Conservation (phyloP, 2,113 vertebrate species). For the Neomonachus schauinslandi region DNA sequence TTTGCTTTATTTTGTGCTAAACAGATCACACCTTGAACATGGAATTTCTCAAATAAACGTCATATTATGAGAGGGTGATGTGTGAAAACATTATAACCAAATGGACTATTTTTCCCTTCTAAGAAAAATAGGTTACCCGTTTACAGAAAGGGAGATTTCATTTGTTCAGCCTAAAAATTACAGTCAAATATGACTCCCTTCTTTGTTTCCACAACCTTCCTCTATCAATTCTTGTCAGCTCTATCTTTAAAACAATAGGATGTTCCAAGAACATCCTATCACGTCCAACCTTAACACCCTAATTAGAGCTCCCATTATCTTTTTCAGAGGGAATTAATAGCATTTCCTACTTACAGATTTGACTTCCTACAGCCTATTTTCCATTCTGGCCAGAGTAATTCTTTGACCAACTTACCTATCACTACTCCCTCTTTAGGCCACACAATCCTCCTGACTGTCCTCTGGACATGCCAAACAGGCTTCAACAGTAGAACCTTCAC, state of each 20-base stretch:
- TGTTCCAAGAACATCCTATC: too few relatives aligned
- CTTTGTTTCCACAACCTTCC: not conserved
- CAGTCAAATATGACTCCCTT: not conserved
- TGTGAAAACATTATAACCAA: not conserved
- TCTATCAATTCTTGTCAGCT: not conserved
- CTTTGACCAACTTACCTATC: not conserved
- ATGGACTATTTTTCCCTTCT: not conserved
- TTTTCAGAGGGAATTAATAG: not conserved
- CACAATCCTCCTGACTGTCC: too few relatives aligned
- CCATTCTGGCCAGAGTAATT: not conserved
- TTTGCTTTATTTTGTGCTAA: not conserved
- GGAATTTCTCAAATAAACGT: not conserved
- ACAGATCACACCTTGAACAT: not conserved
- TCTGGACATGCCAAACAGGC: not conserved
- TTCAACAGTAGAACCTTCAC: not conserved
- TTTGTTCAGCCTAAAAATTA: not conserved
- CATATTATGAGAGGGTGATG: not conserved
- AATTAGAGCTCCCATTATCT: not conserved
- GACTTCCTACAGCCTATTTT: not conserved
- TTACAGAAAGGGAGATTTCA: not conserved
- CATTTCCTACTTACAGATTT: not conserved
- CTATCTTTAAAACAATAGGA: not conserved
- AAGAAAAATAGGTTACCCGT: not conserved
- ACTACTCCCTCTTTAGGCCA: not conserved
- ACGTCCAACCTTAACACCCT: accelerated